Evolutionary conservation across 2,113 vertebrate species (phyloP).

Genomic region (Ptychochromis oligacanthus): DNA sequence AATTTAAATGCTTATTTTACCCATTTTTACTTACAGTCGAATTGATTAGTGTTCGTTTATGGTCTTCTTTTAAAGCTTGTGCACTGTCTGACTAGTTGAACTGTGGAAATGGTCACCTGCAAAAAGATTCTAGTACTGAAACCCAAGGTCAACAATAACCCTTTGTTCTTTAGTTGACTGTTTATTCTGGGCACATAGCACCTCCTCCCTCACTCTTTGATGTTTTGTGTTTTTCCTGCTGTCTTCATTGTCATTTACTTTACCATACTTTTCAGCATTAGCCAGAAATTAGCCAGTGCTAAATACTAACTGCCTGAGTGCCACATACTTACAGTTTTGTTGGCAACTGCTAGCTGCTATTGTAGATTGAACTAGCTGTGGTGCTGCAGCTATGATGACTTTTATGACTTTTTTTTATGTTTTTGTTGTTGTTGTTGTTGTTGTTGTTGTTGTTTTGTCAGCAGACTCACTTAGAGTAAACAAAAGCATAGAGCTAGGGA

Average conservation of each 20-base stretch:
- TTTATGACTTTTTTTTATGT: too few relatives aligned
- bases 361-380: not conserved
- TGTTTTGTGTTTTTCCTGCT: not conserved
- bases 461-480: conserved; percentile 1
- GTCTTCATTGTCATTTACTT: not conserved
- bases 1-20: not conserved
- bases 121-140: not conserved
- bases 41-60: too few relatives aligned
- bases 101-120: not conserved
- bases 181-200: not conserved
- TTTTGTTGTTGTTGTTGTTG: too few relatives aligned
- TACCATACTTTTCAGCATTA: not conserved
- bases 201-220: not conserved
- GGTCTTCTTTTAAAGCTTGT: too few relatives aligned
- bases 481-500: not conserved
- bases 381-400: not conserved
- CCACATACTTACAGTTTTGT: not conserved
- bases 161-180: not conserved
- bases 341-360: not conserved
- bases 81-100: not conserved
- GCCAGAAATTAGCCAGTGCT: not conserved
- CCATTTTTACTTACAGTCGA: not conserved
- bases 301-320: not conserved
- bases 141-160: not conserved
- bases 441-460: too few relatives aligned